Base-by-base conservation (phyloP, 1,140 invertebrate species). In the Hylyphantes graminicola region DNA sequence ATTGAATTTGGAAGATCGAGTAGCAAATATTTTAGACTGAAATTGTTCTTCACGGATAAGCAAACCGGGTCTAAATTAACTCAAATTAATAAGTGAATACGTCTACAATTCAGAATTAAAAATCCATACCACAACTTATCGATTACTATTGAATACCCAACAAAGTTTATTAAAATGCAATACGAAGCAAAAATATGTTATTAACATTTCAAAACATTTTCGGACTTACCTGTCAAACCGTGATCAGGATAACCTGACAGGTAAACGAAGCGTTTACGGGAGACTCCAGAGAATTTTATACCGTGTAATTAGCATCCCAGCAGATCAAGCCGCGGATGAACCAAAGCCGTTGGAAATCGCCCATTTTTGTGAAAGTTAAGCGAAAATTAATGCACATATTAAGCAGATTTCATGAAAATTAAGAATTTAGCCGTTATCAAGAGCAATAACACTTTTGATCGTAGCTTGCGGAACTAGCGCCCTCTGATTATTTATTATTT, bases 401-500 rank as follows among this genome's bases (percentile, higher is more conserved):
- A 67, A 15, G 6, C 8, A 53, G n/a, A 55, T 15, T 75, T 57
- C 17, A 35, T n/a, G 9, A 12, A 59, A 73, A 73, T 15, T 74
- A n/a, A 12, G 48, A 83, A 50, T 83, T 75, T 57, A 74, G 50
- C 80, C 80, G 80, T 83, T 83, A 83, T 83, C 80, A 83, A 67
- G 55, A 64, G 70, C 80, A 83, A 61, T 75, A 74, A 70, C 72
- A 83, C 70, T 83, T 57, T 48, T 74, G 70, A 74, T 83, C 80
- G 67, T 75, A 83, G 80, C 80, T 72, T 74, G 72, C 70, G 72
- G 59, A 73, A 72, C 68, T 53, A 83, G 80, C 80, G 80, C 80
- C 80, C 80, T 83, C 80, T 83, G 67, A 72, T 70, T 74, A 83
- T 83, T 83, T 67, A 50, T 11, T 64, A 50, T 64, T 82, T 61